These are phyloP conservation scores for Lineus longissimus DNA, from an alignment of 1,140 invertebrate genomes.

Conservation along the genomic window DNA sequence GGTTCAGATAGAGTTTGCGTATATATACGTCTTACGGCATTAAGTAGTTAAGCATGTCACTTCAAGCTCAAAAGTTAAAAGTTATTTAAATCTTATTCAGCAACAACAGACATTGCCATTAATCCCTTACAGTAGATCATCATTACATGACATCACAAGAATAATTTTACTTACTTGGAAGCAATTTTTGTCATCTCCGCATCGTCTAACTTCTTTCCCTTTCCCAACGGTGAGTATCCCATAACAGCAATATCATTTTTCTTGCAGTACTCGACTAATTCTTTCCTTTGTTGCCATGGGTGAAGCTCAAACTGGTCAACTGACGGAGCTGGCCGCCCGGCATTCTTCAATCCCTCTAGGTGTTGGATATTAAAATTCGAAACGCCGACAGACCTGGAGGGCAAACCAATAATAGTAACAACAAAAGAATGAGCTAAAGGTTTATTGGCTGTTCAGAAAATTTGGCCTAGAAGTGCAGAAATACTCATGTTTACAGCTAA, in stretches of 20 bases:
- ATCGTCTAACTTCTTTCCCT: constrained; percentile 27
- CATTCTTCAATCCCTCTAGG: constrained; percentile 28
- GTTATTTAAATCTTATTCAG: no score
- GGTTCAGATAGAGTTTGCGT: no score
- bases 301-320: constrained; percentile 48
- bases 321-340: constrained; percentile 30
- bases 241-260: constrained; percentile 34
- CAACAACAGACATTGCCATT: no score
- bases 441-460: background rate
- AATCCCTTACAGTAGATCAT: no score
- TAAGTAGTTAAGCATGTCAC: constrained; percentile 78
- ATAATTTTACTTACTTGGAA: constrained; percentile 31
- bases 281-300: constrained; percentile 29
- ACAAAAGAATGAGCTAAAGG: background rate
- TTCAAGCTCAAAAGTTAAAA: constrained; percentile 67
- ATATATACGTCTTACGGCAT: no score
- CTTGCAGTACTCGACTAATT: constrained; percentile 35
- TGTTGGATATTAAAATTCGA: constrained; percentile 44
- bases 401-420: constrained; percentile 6
- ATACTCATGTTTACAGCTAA: background rate
- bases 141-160: no score
- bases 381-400: constrained; percentile 39
- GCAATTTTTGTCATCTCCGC: constrained; percentile 23
- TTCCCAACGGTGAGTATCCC: constrained; percentile 41
- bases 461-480: background rate